Conservation (phyloP, 30 jellyfish, hydroid and myxozoan genomes). For the Aurelia sp. region DNA sequence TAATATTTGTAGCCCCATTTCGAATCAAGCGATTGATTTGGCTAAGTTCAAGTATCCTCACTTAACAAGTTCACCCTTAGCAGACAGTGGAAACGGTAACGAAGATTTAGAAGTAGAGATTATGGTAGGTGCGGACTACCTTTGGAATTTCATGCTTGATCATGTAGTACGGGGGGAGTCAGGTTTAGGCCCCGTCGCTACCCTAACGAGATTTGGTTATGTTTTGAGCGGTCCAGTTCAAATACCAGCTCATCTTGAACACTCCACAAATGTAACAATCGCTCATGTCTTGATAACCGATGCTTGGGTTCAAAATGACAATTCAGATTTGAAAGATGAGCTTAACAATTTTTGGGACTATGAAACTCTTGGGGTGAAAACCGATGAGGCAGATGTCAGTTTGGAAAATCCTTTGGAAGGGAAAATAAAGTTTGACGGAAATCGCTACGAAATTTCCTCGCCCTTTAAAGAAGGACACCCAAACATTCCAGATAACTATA, state of each 20-base stretch:
- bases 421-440: too few relatives aligned
- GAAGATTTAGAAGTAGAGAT: not conserved
- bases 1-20: constrained; percentile 12
- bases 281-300: not conserved
- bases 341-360: too few relatives aligned
- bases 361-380: too few relatives aligned
- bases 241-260: not conserved
- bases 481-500: constrained; percentile 13
- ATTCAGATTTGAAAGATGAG: too few relatives aligned
- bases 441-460: too few relatives aligned
- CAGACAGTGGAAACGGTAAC: not conserved
- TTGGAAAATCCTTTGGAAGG: too few relatives aligned
- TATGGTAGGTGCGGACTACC: constrained; percentile 9
- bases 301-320: too few relatives aligned
- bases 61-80: not conserved
- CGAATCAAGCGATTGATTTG: constrained; percentile 12
- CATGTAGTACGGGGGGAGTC: constrained; percentile 25
- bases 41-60: constrained; percentile 24
- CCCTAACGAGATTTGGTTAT: constrained; percentile 26
- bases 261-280: not conserved
- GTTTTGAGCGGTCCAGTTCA: constrained; percentile 39
- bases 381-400: too few relatives aligned
- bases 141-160: not conserved
- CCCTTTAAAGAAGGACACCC: not conserved
- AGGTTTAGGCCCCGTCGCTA: constrained; percentile 7